Conservation (phyloP, 2,888 invertebrate species). For the Leptarthrus brevirostris region DNA sequence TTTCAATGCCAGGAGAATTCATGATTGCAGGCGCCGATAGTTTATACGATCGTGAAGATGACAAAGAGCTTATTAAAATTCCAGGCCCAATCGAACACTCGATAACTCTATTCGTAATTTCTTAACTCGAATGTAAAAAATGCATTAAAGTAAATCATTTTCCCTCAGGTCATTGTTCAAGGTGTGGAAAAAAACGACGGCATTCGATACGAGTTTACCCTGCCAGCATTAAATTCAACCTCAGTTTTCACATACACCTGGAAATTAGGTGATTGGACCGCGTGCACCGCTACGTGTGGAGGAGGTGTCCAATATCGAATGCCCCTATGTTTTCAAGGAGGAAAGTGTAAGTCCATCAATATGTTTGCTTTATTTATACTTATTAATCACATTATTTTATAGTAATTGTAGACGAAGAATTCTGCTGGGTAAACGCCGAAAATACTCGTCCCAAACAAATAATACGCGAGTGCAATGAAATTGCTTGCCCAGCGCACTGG, state of each 20-base stretch:
- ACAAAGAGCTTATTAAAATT: constrained; percentile 83
- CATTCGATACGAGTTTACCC: constrained; percentile 83
- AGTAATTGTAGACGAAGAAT: constrained; percentile 72
- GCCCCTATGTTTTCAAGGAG: constrained; percentile 68
- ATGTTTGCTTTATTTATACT: background rate
- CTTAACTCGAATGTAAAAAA: constrained; percentile 25
- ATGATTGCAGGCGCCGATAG: constrained; percentile 82
- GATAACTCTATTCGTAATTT: constrained; percentile 80
- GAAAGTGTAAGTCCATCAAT: constrained; percentile 66
- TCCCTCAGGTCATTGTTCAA: constrained; percentile 75
- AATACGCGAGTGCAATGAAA: constrained; percentile 75
- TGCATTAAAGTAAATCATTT: background rate
- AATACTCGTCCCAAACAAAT: constrained; percentile 72
- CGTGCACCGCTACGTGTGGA: constrained; percentile 82
- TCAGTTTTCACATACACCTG: constrained; percentile 76
- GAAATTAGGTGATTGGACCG: constrained; percentile 84
- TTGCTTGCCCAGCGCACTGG: constrained; percentile 81
- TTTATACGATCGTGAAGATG: constrained; percentile 81
- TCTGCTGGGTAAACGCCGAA: constrained; percentile 71
- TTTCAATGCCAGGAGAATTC: constrained; percentile 82
- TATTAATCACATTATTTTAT: no score
- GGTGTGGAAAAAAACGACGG: constrained; percentile 82
- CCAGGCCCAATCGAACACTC: constrained; percentile 85
- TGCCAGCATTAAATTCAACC: constrained; percentile 69
- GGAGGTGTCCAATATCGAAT: constrained; percentile 75